Evolutionary conservation across 1,140 invertebrate genomes (phyloP).

Genomic region (Danaus melanippus): DNA sequence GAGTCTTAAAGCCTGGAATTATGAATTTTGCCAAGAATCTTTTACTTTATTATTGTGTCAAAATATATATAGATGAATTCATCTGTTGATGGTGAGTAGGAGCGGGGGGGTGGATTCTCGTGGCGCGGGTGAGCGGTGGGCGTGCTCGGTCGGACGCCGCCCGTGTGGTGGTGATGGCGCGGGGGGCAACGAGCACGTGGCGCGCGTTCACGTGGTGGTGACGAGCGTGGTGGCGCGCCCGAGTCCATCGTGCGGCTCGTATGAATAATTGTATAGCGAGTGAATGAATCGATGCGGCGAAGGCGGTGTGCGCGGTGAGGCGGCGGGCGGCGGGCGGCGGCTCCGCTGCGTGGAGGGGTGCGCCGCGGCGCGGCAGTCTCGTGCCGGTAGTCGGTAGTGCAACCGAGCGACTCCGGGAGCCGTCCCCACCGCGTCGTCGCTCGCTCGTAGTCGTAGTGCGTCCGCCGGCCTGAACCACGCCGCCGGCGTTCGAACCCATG

Average conservation of each 20-base stretch:
- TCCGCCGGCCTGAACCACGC: conserved; percentile 47
- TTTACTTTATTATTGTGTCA: no score
- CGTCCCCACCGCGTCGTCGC: conserved; percentile 76
- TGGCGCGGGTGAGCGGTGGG: conserved; percentile 39
- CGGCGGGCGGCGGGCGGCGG: conserved; percentile 33
- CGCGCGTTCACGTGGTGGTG: conserved; percentile 59
- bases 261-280: conserved; percentile 65
- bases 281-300: conserved; percentile 67
- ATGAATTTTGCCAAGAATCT: no score
- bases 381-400: conserved; percentile 83
- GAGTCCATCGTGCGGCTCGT: conserved; percentile 49
- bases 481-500: conserved; percentile 71
- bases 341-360: conserved; percentile 57
- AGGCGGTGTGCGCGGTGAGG: conserved; percentile 43
- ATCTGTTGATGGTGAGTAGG: conserved; percentile 21
- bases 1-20: background rate
- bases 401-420: conserved; percentile 77
- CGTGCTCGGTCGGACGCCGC: conserved; percentile 39
- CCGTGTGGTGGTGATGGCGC: conserved; percentile 25
- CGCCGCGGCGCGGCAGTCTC: conserved; percentile 76
- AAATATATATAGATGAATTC: conserved; percentile 8
- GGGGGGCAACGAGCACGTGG: conserved; percentile 50
- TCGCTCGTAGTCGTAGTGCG: conserved; percentile 74
- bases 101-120: conserved; percentile 26
- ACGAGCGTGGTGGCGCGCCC: conserved; percentile 28